These are phyloP conservation scores for Clanis bilineata DNA, from an alignment of 2,888 invertebrate species.

Conservation along the genomic window DNA sequence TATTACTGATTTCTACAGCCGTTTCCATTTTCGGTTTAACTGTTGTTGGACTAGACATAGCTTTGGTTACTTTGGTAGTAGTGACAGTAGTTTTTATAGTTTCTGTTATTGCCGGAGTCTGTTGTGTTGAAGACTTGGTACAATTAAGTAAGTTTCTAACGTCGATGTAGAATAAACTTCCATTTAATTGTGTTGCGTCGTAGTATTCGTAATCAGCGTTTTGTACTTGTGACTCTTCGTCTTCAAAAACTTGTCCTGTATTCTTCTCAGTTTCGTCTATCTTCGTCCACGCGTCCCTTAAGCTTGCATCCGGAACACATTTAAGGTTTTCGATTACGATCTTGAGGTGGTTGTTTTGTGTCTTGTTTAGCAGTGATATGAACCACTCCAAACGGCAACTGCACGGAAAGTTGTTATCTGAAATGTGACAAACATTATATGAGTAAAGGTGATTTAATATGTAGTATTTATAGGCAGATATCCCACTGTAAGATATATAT, in stretches of 20 bases:
- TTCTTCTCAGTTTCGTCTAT: conserved; percentile 50
- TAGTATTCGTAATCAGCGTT: conserved; percentile 68
- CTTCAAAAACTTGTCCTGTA: conserved; percentile 38
- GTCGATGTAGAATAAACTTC: conserved; percentile 70
- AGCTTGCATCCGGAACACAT: conserved; percentile 54
- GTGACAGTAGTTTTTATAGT: conserved; percentile 20
- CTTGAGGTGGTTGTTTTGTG: conserved; percentile 54
- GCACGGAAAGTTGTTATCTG: conserved; percentile 71
- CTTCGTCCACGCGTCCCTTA: conserved; percentile 58
- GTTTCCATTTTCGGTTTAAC: conserved; percentile 23
- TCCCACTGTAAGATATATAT: no score
- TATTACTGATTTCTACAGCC: conserved; percentile 20
- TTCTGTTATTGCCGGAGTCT: conserved; percentile 22
- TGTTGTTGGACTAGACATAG: conserved; percentile 28
- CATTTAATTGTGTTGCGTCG: conserved; percentile 67
- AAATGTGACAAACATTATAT: conserved; percentile 32
- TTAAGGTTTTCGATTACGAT: conserved; percentile 64
- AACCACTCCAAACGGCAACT: conserved; percentile 71
- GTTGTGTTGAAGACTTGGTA: conserved; percentile 24
- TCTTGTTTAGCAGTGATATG: conserved; percentile 58
- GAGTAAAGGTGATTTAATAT: no score
- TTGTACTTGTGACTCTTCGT: conserved; percentile 40
- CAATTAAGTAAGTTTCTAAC: conserved; percentile 65
- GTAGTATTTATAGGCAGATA: no score
- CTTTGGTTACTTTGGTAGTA: conserved; percentile 25